Base-by-base conservation (phyloP, 2,113 vertebrate genomes). In the Lagopus leucura region DNA sequence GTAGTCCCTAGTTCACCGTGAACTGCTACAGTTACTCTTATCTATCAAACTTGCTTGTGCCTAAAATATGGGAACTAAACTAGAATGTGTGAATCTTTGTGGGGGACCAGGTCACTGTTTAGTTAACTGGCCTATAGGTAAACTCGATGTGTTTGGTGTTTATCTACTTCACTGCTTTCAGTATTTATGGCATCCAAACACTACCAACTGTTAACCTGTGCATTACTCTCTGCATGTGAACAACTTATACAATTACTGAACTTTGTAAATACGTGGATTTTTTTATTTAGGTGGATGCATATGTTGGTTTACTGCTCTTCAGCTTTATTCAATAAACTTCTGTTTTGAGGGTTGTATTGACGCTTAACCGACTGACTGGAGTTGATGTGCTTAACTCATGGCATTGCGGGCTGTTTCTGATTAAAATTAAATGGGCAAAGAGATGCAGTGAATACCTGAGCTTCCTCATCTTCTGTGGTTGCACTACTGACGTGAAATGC, bases 261-360 rank as follows among this genome's bases (percentile, higher is more conserved):
- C 97, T 97, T 95, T 98, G 98, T 98, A 98, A 98, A 98, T 98
- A 98, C 42, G 93, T 97, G 97, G 47, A 52, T 88, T 97, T 98
- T 97, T 98, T 98, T 96, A 97, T 98, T 98, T 97, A 96, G 97
- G 97, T 97, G 97, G 98, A 98, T 98, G 98, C 97, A 81, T 97
- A 96, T 97, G 94, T 98, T 96, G 96, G 96, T 97, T 97, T 97
- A 95, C 95, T 97, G 97, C 97, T 97, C 93, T 97, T 97, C 97
- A 94, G 97, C 97, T 97, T 97, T 97, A 96, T 91, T 98, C 97
- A 98, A 98, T 98, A 98, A 98, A 98, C 97, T 98, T 97, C 90
- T 92, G 96, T 98, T 98, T 97, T 97, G 95, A 98, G 98, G 97
- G 97, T 98, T 97, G 96, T 97, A 95, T 90, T 97, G 96, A 94